Evolutionary conservation across 2,888 invertebrate species (phyloP), one percentile per base, ranked within the genome.

Genomic region (Ectropis crepuscularia): DNA sequence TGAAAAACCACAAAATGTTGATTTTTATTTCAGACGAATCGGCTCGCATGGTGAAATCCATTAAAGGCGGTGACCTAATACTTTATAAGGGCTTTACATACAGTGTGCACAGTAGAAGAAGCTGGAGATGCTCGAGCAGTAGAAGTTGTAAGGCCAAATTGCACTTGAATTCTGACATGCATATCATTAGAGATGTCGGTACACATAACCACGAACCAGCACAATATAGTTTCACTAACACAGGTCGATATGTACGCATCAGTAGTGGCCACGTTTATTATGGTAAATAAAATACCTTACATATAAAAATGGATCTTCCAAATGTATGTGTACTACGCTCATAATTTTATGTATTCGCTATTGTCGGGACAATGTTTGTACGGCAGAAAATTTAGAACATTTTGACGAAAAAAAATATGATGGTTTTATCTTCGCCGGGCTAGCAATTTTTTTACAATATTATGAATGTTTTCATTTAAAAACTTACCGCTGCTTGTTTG

Each of bases 91-190:
- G 43, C 8, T 37, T 43, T 38, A 58, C 47, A 2, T 47, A 47
- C 28, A n/a, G n/a, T 7, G 5, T 4, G n/a, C 11, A 49, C 6
- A 10, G 38, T 38, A n/a, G 16, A 7, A 41, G 42, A 9, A 16
- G 46, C 11, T 59, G 43, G 45, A 41, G 16, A n/a, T 59, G 51
- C 8, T 46, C 58, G 16, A 43, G 16, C 10, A 10, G 11, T 6
- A 48, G 48, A 7, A 11, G n/a, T 6, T 61, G 60, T 37, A 36
- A 10, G 5, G 60, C 48, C n/a, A 53, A 49, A 12, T 6, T 61
- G 2, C 6, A n/a, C 6, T 37, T 61, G 36, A 48, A 61, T 41
- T 2, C 38, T 0, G 6, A 47, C 28, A 39, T 6, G n/a, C 28
- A 46, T 28, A 47, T 46, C n/a, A 8, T 55, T 38, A 8, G 10